A percentile compares a stretch with the other conserved stretches of the same genome.
Evolutionary conservation across 2,113 vertebrate species (phyloP).

Genomic region (Micromys minutus): DNA sequence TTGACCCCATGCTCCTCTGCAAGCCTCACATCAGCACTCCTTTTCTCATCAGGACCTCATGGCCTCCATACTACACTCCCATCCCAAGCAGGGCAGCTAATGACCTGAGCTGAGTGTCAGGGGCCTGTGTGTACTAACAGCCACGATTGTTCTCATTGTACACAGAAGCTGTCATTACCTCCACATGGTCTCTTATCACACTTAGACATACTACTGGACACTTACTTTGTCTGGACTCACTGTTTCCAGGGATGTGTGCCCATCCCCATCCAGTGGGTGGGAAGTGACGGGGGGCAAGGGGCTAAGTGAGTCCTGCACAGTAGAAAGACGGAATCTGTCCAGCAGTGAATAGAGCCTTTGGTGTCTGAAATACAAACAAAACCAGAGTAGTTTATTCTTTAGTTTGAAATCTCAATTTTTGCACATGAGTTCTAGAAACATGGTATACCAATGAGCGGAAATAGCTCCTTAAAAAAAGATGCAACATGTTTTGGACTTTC

Average conservation of each 20-base stretch:
- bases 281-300: conserved; percentile 90
- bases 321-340: conserved; percentile 95
- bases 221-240: conserved; percentile 92
- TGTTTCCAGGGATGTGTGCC: conserved; percentile 89
- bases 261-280: conserved; percentile 95
- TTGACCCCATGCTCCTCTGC: rapidly evolving
- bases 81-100: not conserved
- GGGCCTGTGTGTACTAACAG: rapidly evolving
- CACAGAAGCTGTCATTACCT: not conserved
- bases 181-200: rapidly evolving
- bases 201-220: rapidly evolving
- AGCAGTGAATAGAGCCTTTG: conserved; percentile 98
- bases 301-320: conserved; percentile 89
- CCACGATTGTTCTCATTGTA: not conserved
- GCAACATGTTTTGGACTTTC: not conserved
- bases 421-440: not conserved
- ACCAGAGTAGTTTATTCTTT: not conserved
- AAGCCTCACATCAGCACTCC: not conserved
- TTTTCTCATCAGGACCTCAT: not conserved
- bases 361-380: conserved; percentile 86
- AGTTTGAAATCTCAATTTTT: not conserved
- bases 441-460: rapidly evolving
- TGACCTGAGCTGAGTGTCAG: rapidly evolving
- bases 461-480: not conserved
- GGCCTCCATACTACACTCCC: not conserved